Evolutionary conservation across 1,140 invertebrate species (phyloP), one percentile per base, ranked within the genome.

Genomic region (Stegodyphus mimosarum): DNA sequence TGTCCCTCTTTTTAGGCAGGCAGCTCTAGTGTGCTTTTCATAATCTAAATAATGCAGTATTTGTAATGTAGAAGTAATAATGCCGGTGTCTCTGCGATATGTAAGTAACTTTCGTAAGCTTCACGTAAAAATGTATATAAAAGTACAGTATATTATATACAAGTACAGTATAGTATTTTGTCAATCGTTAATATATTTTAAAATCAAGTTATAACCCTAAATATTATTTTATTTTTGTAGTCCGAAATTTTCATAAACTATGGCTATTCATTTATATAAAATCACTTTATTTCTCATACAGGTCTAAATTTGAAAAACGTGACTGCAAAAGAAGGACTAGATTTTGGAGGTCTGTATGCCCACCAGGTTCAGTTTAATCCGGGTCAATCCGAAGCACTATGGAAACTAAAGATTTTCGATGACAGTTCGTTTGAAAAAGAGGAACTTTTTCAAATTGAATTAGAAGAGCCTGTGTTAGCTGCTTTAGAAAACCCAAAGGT

Each of bases 311-410:
- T 87, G 53, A 80, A 88, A 13, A 89, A 91, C 84, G 87, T 88
- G 17, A 90, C 90, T 33, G 90, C 91, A 6, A 88, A 83, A 51
- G 73, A 89, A 63, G 89, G 89, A 0, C 87, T 88, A 85, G 91
- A 91, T 86, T 89, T 90, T 64, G 79, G 81, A 11, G 52, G 67
- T 9, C 86, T 88, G 15, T 91, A 88, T 87, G 89, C 89, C 5
- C 87, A 88, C n/a, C 90, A 91, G 88, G 90, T 91, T 0, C 91
- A 91, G 87, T 91, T 91, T 83, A 91, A 90, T 85, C 90, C 91
- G 83, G 91, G 91, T 66, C 89, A 91, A 79, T 90, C 88, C 48
- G 89, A 90, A 85, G 91, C 91, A 13, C 87, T 84, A 7, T 91
- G 91, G 91, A 88, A 88, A 7, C 86, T 91, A 3, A 88, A 88